Base-by-base conservation (phyloP, 2,888 invertebrate species). In the Drosophila emarginata region DNA sequence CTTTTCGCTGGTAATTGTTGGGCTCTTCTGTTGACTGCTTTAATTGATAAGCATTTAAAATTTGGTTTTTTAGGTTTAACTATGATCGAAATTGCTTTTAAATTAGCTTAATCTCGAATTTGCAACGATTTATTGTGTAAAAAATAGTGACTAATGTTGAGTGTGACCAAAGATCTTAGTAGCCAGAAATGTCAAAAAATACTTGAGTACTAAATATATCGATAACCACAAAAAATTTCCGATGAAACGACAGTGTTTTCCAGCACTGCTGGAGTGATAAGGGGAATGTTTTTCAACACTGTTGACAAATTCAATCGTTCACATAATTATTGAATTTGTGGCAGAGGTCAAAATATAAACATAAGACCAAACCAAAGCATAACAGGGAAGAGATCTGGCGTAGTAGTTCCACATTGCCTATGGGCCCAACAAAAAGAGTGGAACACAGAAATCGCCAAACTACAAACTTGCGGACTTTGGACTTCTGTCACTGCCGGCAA, bases 51-150 rank as follows among this genome's bases (percentile, higher is more conserved):
- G 39, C 50, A 32, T 61, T 50, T 14, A 12, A 59, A 75, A 76
- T 64, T 70, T 62, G 67, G 54, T 32, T 61, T 62, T 76, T 64
- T 79, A 76, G 68, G 61, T 65, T 78, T 74, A 78, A 75, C 65
- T 76, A 63, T 71, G 60, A n/a, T 15, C 21, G 23, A 37, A 57
- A 39, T 28, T 14, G 36, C 14, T n/a, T 9, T 23, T 39, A 9
- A 57, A 36, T 57, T 14, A 32, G 54, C 54, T 36, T 37, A 37
- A 56, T 37, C 36, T 15, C 36, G 7, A 37, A 18, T 9, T 56
- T 37, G 56, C 56, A 56, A 37, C 56, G 36, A 6, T 61, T 56
- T 51, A 39, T 61, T 60, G 52, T 61, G 37, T 53, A 37, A 53
- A 61, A 72, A 72, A 72, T 61, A 72, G 39, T 71, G 71, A 71